Conservation (phyloP, 2,888 invertebrate genomes). For the Anoncus sp. region DNA sequence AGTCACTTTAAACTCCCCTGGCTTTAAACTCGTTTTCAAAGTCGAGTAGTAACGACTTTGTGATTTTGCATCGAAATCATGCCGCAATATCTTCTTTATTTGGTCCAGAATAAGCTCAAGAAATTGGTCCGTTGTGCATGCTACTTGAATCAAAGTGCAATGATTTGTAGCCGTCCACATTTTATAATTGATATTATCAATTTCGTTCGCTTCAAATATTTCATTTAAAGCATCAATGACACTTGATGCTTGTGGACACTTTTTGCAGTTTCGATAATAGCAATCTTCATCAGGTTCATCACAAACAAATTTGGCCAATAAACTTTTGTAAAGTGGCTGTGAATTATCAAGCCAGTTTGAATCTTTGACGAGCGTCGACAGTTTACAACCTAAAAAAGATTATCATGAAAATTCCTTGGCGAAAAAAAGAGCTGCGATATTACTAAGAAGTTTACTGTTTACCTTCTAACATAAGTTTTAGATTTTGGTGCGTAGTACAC, state of each 20-base stretch:
- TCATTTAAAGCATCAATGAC: conserved; percentile 24
- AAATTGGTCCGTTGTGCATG: conserved; percentile 35
- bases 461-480: conserved; percentile 66
- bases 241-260: conserved; percentile 32
- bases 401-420: not conserved
- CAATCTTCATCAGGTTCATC: conserved; percentile 7
- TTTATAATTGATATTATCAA: conserved; percentile 44
- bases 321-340: conserved; percentile 34
- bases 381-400: conserved; percentile 38
- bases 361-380: conserved; percentile 29
- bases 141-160: conserved; percentile 35
- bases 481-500: conserved; percentile 65
- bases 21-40: too few relatives aligned
- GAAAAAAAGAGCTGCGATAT: conserved; percentile 15
- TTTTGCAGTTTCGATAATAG: conserved; percentile 41
- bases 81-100: conserved; percentile 37
- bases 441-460: conserved; percentile 16
- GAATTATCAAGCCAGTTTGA: conserved; percentile 29
- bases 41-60: too few relatives aligned
- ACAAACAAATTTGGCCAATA: conserved; percentile 45
- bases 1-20: too few relatives aligned
- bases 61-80: conserved; percentile 61
- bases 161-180: conserved; percentile 42
- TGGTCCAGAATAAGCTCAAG: conserved; percentile 29
- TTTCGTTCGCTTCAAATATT: conserved; percentile 27